A percentile compares a stretch with the other conserved stretches of the same genome.
phyloP scores from a whole-genome alignment of 2,113 vertebrate genomes.

The Probosciger aterrimus region DNA sequence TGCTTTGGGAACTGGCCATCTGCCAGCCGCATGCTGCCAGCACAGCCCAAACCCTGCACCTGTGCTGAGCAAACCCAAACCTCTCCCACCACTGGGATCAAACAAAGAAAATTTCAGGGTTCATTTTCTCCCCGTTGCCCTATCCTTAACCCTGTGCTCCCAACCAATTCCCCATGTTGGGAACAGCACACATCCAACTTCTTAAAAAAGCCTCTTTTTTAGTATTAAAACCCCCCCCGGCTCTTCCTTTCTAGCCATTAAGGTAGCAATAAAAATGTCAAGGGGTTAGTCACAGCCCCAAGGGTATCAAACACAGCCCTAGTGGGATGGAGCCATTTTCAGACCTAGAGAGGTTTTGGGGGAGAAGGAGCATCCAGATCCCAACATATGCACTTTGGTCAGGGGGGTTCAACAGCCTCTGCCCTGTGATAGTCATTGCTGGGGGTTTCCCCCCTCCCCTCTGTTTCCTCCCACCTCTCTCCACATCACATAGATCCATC shows the following conservation, averaged over 20 bases:
- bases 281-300: background rate
- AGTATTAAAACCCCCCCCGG: background rate
- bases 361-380: background rate
- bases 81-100: background rate
- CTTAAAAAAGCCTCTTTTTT: fast-evolving
- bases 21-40: background rate
- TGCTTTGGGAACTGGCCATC: background rate
- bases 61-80: background rate
- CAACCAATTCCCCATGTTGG: fast-evolving
- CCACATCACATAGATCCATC: background rate
- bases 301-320: fast-evolving
- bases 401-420: background rate
- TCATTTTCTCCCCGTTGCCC: background rate
- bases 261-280: background rate
- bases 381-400: fast-evolving
- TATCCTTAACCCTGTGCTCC: background rate
- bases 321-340: background rate
- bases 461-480: background rate
- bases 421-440: background rate
- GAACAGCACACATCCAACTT: background rate
- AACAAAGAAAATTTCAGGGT: background rate
- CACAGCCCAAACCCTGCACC: slow-evolving; percentile 1
- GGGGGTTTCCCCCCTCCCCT: background rate
- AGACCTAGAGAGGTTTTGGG: background rate
- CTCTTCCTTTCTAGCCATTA: background rate